These are phyloP conservation scores for Gallinago nigripennis DNA, from an alignment of 2,797 vertebrate genomes.

Conservation along the genomic window DNA sequence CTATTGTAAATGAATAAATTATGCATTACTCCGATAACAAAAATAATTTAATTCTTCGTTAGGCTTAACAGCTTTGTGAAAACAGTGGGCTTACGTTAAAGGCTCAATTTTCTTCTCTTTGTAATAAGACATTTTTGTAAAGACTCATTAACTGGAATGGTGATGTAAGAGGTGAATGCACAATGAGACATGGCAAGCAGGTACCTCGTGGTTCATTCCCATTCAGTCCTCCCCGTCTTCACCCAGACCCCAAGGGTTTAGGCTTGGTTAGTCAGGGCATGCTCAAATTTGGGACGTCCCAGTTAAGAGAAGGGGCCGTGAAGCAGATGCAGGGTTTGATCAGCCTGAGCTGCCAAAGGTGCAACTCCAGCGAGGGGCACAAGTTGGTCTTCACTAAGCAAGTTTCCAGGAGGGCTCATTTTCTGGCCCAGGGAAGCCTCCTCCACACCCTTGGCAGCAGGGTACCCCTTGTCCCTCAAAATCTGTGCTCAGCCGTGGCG, in stretches of 20 bases:
- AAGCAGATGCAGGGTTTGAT: neutral
- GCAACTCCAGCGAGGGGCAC: neutral
- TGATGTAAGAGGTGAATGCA: neutral
- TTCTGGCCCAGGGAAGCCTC: neutral
- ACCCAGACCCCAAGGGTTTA: neutral
- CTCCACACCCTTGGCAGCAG: neutral
- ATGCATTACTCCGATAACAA: neutral
- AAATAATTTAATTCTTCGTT: neutral
- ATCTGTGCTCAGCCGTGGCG: fast-evolving
- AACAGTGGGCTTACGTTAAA: neutral
- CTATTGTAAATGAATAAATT: neutral
- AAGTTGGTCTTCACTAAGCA: fast-evolving
- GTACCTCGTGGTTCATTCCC: neutral
- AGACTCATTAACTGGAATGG: neutral
- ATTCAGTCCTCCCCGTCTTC: neutral
- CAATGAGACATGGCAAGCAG: fast-evolving
- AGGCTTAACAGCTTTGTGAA: neutral
- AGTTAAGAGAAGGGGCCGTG: neutral
- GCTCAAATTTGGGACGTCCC: neutral
- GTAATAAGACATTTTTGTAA: neutral
- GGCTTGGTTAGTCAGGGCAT: neutral
- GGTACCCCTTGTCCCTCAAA: neutral
- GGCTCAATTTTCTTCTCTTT: neutral
- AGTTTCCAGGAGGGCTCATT: neutral
- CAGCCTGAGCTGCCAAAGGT: neutral